Evolutionary conservation across 1,140 invertebrate genomes (phyloP), one percentile per base, ranked within the genome.

Genomic region (Formica selysi): DNA sequence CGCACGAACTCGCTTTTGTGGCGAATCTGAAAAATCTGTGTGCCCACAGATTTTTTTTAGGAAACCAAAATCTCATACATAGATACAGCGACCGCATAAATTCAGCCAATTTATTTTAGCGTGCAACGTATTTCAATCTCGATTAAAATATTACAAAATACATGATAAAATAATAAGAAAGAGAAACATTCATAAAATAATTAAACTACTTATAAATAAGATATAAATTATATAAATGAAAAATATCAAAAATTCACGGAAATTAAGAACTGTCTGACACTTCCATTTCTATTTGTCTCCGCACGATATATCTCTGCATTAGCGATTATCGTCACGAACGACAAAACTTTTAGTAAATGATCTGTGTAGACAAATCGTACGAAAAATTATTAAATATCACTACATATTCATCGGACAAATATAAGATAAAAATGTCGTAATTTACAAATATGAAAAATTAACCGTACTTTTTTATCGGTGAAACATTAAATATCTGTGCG

Each of bases 1-100:
- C 86, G 48, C 32, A 74, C 54, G 59, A 73, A 51, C 5, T 67
- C 71, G 61, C 48, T 65, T 65, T 76, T 76, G 73, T 65, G 73
- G 54, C 29, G 22, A 65, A 59, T 57, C 41, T 36, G 62, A 65
- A 74, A 85, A 76, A 84, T 51, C 3, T 51, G 0, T 19, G 74
- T 61, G 59, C 26, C 19, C 70, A 19, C 57, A 54, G 70, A 76
- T 51, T 84, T 76, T 76, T 62, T 74, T 16, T 8, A 32, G 61
- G 44, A 67, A 32, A 26, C 61, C 32, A 65, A 85, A 76, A 62
- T 41, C 51, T 70, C 78, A 16, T 48, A 48, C 8, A 44, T 26
- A 51, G 22, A 67, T 51, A 26, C 22, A 67, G 5, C 32, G 64
- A 13, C 16, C 62, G 29, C 32, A 32, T 70, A 36, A 44, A 80